phyloP scores from a whole-genome alignment of 2,113 vertebrate species.

The Carassius auratus region DNA sequence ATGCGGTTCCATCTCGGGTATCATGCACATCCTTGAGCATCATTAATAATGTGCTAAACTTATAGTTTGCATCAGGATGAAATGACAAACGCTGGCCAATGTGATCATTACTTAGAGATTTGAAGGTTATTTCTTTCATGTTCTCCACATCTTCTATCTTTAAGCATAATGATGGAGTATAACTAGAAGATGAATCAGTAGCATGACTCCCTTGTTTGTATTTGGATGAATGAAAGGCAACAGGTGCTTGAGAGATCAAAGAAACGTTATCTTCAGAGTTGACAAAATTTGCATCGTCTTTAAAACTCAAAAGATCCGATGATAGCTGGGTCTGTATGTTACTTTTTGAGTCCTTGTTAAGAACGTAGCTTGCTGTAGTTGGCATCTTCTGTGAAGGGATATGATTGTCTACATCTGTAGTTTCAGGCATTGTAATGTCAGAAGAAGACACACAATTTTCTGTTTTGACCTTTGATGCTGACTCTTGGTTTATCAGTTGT shows the following conservation, averaged over 20 bases:
- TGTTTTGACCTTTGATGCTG: constrained; percentile 31
- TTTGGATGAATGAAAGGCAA: constrained; percentile 64
- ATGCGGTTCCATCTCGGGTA: constrained; percentile 86
- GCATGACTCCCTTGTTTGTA: constrained; percentile 62
- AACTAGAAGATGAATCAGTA: constrained; percentile 51
- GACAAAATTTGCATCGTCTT: constrained; percentile 58
- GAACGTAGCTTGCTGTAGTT: background rate
- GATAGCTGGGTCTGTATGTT: background rate
- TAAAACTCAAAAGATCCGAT: constrained; percentile 14
- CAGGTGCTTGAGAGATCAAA: constrained; percentile 67
- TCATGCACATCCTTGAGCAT: constrained; percentile 96
- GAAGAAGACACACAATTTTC: background rate
- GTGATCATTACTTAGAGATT: constrained; percentile 77
- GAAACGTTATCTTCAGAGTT: constrained; percentile 74
- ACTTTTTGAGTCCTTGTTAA: background rate
- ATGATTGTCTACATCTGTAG: background rate
- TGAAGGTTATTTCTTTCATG: constrained; percentile 86
- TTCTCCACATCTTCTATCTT: constrained; percentile 84
- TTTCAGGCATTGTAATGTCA: background rate
- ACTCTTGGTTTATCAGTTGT: constrained; percentile 20
- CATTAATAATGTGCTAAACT: constrained; percentile 96
- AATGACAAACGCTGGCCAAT: constrained; percentile 72
- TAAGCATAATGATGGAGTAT: constrained; percentile 64
- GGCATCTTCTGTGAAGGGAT: background rate
- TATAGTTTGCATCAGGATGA: constrained; percentile 87